These are phyloP conservation scores for Mimumesa dahlbomi DNA, from an alignment of 2,888 invertebrate species.

Conservation along the genomic window DNA sequence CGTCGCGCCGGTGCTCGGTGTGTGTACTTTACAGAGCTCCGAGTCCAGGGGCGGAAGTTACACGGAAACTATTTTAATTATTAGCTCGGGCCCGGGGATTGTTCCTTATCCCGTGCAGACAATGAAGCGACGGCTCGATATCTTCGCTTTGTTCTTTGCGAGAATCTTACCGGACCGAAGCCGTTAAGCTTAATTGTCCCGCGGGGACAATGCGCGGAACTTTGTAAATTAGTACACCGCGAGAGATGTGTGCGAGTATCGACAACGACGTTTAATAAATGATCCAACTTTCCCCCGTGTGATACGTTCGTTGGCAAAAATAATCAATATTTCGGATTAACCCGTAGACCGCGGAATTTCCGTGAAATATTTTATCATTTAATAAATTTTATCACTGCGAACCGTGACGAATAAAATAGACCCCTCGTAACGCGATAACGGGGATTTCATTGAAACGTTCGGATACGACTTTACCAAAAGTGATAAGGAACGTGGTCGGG, in stretches of 20 bases:
- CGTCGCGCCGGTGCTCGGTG: neutral
- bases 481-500: too few relatives aligned
- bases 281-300: conserved; percentile 20
- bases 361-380: too few relatives aligned
- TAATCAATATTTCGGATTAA: too few relatives aligned
- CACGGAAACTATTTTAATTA: conserved; percentile 58
- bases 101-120: conserved; percentile 28
- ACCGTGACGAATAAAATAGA: too few relatives aligned
- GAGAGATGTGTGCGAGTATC: conserved; percentile 42
- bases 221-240: conserved; percentile 33
- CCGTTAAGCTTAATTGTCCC: conserved; percentile 46
- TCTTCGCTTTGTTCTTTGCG: conserved; percentile 42
- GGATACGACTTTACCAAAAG: too few relatives aligned
- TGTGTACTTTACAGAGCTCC: conserved; percentile 21
- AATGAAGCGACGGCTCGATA: conserved; percentile 41
- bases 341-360: too few relatives aligned
- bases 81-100: conserved; percentile 37
- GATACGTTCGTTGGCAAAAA: neutral
- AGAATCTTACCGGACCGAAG: conserved; percentile 27
- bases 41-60: conserved; percentile 37
- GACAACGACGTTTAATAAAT: conserved; percentile 44
- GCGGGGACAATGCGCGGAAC: conserved; percentile 34
- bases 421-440: too few relatives aligned
- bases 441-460: too few relatives aligned
- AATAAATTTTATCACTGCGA: too few relatives aligned